Base-by-base conservation (phyloP, 2,113 vertebrate species). In the Chauna torquata region DNA sequence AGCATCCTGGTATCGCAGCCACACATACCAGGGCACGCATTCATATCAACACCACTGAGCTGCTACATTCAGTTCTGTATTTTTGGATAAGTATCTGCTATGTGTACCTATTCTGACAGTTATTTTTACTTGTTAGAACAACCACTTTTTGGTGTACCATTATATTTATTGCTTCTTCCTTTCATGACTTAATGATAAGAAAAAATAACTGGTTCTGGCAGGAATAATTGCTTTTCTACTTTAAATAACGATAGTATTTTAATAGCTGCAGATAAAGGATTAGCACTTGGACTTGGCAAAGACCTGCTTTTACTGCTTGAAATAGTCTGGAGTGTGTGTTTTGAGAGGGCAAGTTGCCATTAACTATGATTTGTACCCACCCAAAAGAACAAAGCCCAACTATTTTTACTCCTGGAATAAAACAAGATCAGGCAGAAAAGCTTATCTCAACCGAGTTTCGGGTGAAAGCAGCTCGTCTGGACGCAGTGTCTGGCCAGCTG, bases 341-440 rank as follows among this genome's bases (percentile, higher is more conserved):
- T 79, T 34, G 25, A 64, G 40, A 1, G 16, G 96, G 94, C 45
- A 76, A 40, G 24, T 45, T 57, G 97, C 96, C 96, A 93, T 44
- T 50, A 76, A 78, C 86, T 79, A 62, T 70, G 74, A 87, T 28
- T 94, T 71, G 83, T 83, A 77, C 61, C 69, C 88, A 69, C 66
- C 59, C 71, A 90, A 61, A 49, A 42, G 44, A 97, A 96, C 96
- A 97, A 97, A 97, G 58, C 68, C 57, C 42, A 74, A 30, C 75
- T 96, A 85, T 97, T 96, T 97, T 94, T 94, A 82, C 70, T 71
- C 23, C 6, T 79, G 66, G 57, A 59, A 24, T 55, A 76, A 78
- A 79, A 7, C 9, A 28, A n/a, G 44, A 54, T 9, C 10, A 16
- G 78, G 40, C 55, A 52, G 71, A 65, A 71, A 75, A 45, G 6